These are phyloP conservation scores for Alsophila aescularia DNA, from an alignment of 2,888 invertebrate genomes.

Conservation along the genomic window DNA sequence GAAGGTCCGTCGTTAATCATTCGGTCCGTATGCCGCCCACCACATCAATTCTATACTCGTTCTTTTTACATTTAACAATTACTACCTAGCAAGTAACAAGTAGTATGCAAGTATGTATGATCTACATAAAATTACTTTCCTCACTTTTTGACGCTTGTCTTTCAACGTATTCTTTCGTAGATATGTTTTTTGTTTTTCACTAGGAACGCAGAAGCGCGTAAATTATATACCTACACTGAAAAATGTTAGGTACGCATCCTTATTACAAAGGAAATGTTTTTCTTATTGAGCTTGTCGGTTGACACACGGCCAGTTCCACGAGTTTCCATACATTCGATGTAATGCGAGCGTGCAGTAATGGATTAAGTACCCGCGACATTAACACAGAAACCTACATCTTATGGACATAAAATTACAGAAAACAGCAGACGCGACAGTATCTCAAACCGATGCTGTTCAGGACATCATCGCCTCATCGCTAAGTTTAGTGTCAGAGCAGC, in stretches of 20 bases:
- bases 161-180: neutral
- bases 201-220: neutral
- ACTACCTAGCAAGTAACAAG: too few species aligned
- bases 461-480: too few species aligned
- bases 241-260: constrained; percentile 17
- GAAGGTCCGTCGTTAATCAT: too few species aligned
- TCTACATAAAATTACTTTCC: too few species aligned
- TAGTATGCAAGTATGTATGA: too few species aligned
- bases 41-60: too few species aligned
- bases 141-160: too few species aligned
- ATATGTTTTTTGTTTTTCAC: neutral
- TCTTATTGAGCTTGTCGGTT: constrained; percentile 11
- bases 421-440: constrained; percentile 31
- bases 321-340: constrained; percentile 42
- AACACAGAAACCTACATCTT: constrained; percentile 53
- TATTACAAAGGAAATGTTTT: constrained; percentile 23
- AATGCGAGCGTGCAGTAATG: constrained; percentile 56
- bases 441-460: constrained; percentile 10
- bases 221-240: constrained; percentile 9
- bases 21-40: too few species aligned
- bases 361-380: constrained; percentile 67
- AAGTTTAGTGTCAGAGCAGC: neutral
- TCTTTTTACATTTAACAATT: too few species aligned
- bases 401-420: constrained; percentile 58
- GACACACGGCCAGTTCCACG: neutral